These are phyloP conservation scores for Phortica okadai DNA, from an alignment of 2,888 invertebrate genomes.

Conservation along the genomic window DNA sequence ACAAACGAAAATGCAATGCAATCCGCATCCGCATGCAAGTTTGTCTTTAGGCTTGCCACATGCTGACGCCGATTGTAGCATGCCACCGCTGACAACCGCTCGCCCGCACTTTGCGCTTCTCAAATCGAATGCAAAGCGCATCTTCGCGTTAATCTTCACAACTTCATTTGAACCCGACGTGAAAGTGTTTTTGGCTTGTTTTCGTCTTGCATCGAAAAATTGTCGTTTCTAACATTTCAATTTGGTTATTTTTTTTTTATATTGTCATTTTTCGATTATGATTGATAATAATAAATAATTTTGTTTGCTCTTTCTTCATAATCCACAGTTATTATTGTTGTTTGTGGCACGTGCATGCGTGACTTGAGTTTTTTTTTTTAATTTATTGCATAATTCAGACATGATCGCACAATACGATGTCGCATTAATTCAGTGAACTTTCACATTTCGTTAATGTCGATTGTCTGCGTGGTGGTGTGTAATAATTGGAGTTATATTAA, in stretches of 20 bases:
- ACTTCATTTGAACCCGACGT: constrained; percentile 7
- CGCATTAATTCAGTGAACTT: constrained; percentile 30
- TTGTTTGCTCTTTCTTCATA: constrained; percentile 60
- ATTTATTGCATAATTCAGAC: neutral
- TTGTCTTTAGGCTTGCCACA: constrained; percentile 53
- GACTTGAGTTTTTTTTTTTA: constrained; percentile 27
- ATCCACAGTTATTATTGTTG: neutral
- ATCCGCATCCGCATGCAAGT: constrained; percentile 61
- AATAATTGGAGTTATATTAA: neutral
- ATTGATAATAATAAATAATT: constrained; percentile 59
- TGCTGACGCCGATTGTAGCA: neutral
- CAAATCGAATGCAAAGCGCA: constrained; percentile 7
- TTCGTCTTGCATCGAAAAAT: no score
- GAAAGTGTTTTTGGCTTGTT: constrained; percentile 1
- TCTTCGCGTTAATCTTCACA: constrained; percentile 18
- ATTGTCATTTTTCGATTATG: constrained; percentile 40
- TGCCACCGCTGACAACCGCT: neutral
- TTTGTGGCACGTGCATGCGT: constrained; percentile 60
- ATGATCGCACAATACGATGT: neutral
- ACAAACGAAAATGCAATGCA: constrained; percentile 37
- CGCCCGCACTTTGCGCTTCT: neutral
- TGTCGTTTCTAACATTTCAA: neutral
- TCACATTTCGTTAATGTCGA: constrained; percentile 23
- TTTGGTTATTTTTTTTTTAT: neutral
- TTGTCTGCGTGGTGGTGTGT: neutral